phyloP scores from a whole-genome alignment of 2,797 vertebrate genomes.

The Pachyuromys duprasi region DNA sequence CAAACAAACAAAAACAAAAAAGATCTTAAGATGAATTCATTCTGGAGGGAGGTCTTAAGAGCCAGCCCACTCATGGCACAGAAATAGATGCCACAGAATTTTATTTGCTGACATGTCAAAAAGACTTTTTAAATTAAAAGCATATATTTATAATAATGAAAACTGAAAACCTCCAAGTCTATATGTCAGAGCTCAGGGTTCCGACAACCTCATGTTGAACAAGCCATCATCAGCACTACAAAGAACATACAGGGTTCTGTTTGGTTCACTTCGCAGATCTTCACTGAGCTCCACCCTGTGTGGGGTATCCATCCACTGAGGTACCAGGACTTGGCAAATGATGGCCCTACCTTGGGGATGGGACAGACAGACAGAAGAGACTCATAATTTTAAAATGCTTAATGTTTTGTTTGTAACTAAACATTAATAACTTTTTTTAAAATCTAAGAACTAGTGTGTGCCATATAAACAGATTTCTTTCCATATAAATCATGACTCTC shows the following conservation, averaged over 20 bases:
- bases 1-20: too few relatives aligned
- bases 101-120: not conserved
- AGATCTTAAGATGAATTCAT: not conserved
- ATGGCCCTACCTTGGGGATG: not conserved
- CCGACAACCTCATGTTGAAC: not conserved
- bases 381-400: not conserved
- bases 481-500: not conserved
- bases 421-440: not conserved
- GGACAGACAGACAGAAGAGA: not conserved
- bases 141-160: not conserved
- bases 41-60: not conserved
- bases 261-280: too few relatives aligned
- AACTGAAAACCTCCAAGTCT: not conserved
- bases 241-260: not conserved
- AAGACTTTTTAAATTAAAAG: not conserved
- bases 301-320: fast-evolving
- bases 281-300: fast-evolving
- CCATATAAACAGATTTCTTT: not conserved
- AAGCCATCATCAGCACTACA: not conserved
- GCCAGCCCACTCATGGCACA: not conserved
- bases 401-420: not conserved
- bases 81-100: not conserved
- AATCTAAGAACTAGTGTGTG: not conserved
- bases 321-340: not conserved
- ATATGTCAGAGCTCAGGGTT: not conserved